phyloP scores from a whole-genome alignment of 30 jellyfish, hydroid and myxozoan genomes.

The Aurelia sp. region DNA sequence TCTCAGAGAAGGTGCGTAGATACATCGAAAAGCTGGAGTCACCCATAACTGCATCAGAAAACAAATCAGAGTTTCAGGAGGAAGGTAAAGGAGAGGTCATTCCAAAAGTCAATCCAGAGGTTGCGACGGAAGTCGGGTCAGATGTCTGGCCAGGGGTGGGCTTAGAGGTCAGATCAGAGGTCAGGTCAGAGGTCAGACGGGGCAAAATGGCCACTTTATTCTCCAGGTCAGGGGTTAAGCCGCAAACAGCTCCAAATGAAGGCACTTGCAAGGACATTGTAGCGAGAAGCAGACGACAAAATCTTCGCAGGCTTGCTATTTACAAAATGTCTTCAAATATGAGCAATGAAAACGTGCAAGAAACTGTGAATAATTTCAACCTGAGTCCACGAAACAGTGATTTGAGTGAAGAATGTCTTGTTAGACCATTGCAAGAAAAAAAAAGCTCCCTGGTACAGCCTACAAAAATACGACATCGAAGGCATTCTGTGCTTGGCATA shows the following conservation, averaged over 20 bases:
- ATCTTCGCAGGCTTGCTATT: too few relatives aligned
- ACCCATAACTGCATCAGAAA: background rate
- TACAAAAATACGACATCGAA: background rate
- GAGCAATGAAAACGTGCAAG: too few relatives aligned
- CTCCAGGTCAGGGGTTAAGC: too few relatives aligned
- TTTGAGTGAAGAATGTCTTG: background rate
- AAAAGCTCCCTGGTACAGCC: background rate
- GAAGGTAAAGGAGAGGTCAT: background rate
- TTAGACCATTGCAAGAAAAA: background rate
- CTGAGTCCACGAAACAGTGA: background rate
- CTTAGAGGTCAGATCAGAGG: background rate
- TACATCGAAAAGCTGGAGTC: conserved; percentile 15
- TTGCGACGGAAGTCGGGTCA: too few relatives aligned
- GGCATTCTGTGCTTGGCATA: conserved; percentile 34
- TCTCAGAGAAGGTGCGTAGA: conserved; percentile 33
- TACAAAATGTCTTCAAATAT: too few relatives aligned
- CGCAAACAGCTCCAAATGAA: too few relatives aligned
- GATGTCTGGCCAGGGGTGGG: too few relatives aligned
- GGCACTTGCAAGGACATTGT: too few relatives aligned
- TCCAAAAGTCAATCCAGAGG: background rate
- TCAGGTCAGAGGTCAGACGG: background rate
- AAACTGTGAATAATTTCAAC: too few relatives aligned
- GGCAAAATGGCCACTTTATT: too few relatives aligned
- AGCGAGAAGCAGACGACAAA: too few relatives aligned
- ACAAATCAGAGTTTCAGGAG: background rate